These are phyloP conservation scores for Lamellibrachia columna DNA, from an alignment of 2,888 invertebrate genomes.

Conservation along the genomic window DNA sequence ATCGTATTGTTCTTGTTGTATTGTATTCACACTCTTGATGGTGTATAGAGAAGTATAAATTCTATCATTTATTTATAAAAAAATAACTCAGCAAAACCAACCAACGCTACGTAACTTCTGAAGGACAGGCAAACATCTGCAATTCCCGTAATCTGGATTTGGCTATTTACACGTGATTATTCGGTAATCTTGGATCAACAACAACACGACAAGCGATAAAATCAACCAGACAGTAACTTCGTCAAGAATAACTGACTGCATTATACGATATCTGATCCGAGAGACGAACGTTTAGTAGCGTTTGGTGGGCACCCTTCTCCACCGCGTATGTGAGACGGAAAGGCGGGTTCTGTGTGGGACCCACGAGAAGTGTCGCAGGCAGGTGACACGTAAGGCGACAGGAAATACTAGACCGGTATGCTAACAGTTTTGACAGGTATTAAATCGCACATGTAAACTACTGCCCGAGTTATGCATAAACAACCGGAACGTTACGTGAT, in stretches of 20 bases:
- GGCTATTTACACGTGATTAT: background rate
- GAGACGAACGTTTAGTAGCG: background rate
- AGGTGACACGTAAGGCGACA: background rate
- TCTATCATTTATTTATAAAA: no score
- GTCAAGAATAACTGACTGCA: background rate
- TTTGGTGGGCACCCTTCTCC: background rate
- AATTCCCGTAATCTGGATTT: background rate
- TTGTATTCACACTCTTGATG: no score
- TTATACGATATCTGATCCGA: background rate
- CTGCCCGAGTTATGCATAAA: no score
- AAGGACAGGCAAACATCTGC: background rate
- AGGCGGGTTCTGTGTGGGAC: background rate
- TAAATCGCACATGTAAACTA: no score
- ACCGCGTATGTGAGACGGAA: background rate
- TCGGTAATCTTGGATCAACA: background rate
- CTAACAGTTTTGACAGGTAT: no score
- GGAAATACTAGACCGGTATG: background rate
- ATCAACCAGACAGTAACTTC: background rate
- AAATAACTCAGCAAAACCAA: background rate
- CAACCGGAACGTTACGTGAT: no score
- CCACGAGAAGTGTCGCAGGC: background rate
- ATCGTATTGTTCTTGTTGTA: no score
- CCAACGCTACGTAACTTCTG: background rate
- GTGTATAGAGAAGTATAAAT: no score
- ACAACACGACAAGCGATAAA: background rate